phyloP scores from a whole-genome alignment of 2,888 invertebrate species.

The Lithophane semibrunnea region DNA sequence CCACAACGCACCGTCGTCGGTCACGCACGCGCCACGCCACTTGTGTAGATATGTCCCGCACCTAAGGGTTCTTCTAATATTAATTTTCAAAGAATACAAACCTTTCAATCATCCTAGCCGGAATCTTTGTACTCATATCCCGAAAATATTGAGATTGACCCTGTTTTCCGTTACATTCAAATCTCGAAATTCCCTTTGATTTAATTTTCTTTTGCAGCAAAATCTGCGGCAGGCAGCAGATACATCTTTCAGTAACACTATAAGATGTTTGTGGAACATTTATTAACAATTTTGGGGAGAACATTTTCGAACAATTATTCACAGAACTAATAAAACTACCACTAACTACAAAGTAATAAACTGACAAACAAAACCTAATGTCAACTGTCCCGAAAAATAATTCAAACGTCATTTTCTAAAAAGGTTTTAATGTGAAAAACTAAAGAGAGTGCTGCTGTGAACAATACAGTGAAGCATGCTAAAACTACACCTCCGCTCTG shows the following conservation, averaged over 20 bases:
- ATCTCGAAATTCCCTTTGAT: not conserved
- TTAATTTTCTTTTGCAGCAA: conserved; percentile 25
- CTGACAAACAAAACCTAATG: conserved; percentile 12
- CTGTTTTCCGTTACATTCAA: conserved; percentile 13
- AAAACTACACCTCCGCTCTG: no score
- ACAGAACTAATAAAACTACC: not conserved
- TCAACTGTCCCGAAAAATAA: conserved; percentile 4
- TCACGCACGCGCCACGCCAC: no score
- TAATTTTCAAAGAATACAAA: conserved; percentile 8
- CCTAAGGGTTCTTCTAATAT: no score
- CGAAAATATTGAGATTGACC: conserved; percentile 8
- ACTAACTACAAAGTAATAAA: not conserved
- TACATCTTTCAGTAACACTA: conserved; percentile 9
- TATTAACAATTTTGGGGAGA: conserved; percentile 55
- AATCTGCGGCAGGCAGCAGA: conserved; percentile 21
- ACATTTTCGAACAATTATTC: conserved; percentile 35
- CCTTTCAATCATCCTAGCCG: conserved; percentile 18
- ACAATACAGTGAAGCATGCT: no score
- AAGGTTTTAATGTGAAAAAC: conserved; percentile 22
- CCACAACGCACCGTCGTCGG: no score
- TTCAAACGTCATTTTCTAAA: not conserved
- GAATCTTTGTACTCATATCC: not conserved
- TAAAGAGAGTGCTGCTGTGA: no score
- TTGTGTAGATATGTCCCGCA: no score
- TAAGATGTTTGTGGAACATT: conserved; percentile 32